Evolutionary conservation across 2,797 vertebrate species (phyloP), one percentile per base, ranked within the genome.

Genomic region (Parambassis ranga): DNA sequence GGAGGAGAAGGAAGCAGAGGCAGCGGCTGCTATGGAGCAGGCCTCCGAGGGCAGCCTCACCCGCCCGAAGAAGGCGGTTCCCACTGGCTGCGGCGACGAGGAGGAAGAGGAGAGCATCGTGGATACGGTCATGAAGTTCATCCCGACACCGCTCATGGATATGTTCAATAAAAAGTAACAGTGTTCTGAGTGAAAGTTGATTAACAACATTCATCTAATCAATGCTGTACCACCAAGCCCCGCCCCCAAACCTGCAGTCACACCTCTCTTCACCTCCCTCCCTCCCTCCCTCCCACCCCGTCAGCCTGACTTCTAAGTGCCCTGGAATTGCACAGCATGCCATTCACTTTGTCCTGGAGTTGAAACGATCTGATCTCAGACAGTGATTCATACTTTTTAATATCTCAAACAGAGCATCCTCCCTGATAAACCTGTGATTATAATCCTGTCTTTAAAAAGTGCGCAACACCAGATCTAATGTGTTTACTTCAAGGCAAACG

Each of bases 61-160:
- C 0, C 94, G 96, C 28, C 95, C 96, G 2, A 99, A 99, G 88
- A 98, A 97, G 87, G 96, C 96, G 0, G 95, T 99, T 11, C 97
- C 97, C 0, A 86, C 95, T 0, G 98, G 98, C 79, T 99, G 98
- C 0, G 97, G 96, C 0, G 94, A 97, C 1, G 95, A 97, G 26
- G 96, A 96, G 0, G 97, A 98, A 51, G 96, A 96, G 19, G 96
- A 97, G 74, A 96, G 96, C 87, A 98, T 99, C 80, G 92, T 99
- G 87, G 97, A 99, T 80, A 96, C 98, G 42, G 97, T 99, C 86
- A 98, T 99, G 93, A 99, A 98, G 87, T 99, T 98, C 88, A 94
- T 99, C 77, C 98, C 98, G 0, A 93, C 96, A 9, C 96, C 97
- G 2, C 95, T 99, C 81, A 96, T 97, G 91, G 98, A 99, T 92